Evolutionary conservation across 2,113 vertebrate species (phyloP).

Genomic region (Crotophaga sulcirostris): DNA sequence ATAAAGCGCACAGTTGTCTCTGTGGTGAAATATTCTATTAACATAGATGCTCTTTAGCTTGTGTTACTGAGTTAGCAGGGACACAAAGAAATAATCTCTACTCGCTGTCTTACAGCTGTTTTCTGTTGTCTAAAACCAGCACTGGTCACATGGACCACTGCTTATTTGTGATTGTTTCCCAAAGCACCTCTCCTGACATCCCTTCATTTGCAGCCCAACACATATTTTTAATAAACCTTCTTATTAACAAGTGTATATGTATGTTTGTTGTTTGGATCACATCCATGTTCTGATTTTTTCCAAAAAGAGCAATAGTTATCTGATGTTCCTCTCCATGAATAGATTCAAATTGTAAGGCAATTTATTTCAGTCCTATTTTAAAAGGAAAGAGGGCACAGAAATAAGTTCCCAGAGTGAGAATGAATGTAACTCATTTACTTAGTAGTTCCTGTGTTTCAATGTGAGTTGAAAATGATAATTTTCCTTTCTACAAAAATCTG

Average conservation of each 20-base stretch:
- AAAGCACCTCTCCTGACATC: neutral
- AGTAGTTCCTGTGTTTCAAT: neutral
- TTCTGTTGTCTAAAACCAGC: neutral
- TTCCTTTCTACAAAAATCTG: neutral
- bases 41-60: neutral
- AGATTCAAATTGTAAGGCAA: neutral
- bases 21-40: neutral
- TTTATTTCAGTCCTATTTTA: neutral
- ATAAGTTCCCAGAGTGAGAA: neutral
- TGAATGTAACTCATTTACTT: neutral
- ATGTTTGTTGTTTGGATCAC: neutral
- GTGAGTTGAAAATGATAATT: neutral
- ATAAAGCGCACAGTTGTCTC: neutral
- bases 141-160: rapidly evolving
- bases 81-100: neutral
- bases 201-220: neutral
- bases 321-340: neutral
- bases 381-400: neutral
- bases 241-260: neutral
- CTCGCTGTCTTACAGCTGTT: neutral
- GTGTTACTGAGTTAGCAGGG: neutral
- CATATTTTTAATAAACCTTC: neutral
- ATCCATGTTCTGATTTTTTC: neutral
- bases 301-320: neutral
- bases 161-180: neutral